Evolutionary conservation across 2,888 invertebrate species (phyloP).

Genomic region (Tipula lateralis): DNA sequence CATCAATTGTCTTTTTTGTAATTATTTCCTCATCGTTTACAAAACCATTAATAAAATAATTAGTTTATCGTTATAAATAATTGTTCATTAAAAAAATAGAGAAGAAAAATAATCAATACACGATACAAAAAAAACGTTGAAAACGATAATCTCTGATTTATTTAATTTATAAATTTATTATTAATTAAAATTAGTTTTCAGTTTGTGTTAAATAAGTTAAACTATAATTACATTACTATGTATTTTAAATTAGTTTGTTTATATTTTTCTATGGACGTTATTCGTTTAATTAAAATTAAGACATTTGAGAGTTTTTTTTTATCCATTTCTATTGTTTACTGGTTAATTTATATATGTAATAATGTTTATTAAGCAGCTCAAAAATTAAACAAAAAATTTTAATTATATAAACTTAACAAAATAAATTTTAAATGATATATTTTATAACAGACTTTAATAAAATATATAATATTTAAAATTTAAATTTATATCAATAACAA

Average conservation of each 20-base stretch:
- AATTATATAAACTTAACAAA: constrained; percentile 1
- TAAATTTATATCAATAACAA: neutral
- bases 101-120: neutral
- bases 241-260: neutral
- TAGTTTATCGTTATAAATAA: neutral
- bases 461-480: neutral
- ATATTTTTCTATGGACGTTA: neutral
- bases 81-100: constrained; percentile 4
- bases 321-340: neutral
- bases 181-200: neutral
- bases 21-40: neutral
- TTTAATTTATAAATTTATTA: neutral
- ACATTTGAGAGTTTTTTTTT: neutral
- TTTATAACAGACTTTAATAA: neutral
- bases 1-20: neutral
- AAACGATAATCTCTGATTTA: neutral
- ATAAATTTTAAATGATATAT: neutral
- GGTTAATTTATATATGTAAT: neutral
- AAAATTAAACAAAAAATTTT: neutral
- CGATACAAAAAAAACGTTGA: neutral
- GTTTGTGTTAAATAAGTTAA: neutral
- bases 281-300: neutral
- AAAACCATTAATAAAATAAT: neutral
- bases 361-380: neutral
- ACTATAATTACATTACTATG: neutral